These are phyloP conservation scores for Leuciscus waleckii DNA, from an alignment of 2,797 vertebrate species.

Conservation along the genomic window DNA sequence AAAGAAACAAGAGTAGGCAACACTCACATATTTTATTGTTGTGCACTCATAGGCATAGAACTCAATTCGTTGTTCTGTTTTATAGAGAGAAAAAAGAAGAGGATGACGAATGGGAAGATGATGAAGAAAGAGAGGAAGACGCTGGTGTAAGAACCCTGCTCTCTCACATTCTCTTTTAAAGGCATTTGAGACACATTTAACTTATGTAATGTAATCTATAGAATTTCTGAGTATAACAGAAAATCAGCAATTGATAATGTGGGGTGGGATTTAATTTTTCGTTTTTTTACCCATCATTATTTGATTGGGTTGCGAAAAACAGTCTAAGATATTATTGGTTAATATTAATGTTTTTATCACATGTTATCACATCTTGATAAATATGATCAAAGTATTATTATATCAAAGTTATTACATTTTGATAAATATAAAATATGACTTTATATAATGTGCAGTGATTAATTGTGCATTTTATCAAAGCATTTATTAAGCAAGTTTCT, in stretches of 20 bases:
- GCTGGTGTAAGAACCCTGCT: slow-evolving; percentile 74
- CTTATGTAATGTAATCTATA: background rate
- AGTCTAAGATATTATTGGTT: background rate
- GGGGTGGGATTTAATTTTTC: background rate
- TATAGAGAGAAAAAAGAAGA: slow-evolving; percentile 69
- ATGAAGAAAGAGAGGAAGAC: slow-evolving; percentile 82
- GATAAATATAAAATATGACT: background rate
- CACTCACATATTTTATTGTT: background rate
- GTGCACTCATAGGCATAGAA: slow-evolving; percentile 21
- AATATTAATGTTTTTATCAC: background rate
- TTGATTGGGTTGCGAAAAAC: background rate
- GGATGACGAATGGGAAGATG: slow-evolving; percentile 76
- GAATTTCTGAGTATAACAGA: background rate
- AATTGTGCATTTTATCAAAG: background rate
- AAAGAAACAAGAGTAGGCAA: slow-evolving; percentile 86
- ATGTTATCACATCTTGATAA: background rate
- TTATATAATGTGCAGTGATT: background rate
- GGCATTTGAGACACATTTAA: background rate
- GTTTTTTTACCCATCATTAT: background rate
- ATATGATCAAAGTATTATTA: background rate
- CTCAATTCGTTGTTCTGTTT: slow-evolving; percentile 18
- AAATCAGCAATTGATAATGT: background rate
- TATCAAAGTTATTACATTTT: background rate
- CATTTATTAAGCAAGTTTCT: background rate
- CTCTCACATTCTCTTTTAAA: background rate